A percentile compares a stretch with the other conserved stretches of the same genome.
Evolutionary conservation across 2,113 vertebrate species (phyloP).

Genomic region (Neofelis nebulosa): DNA sequence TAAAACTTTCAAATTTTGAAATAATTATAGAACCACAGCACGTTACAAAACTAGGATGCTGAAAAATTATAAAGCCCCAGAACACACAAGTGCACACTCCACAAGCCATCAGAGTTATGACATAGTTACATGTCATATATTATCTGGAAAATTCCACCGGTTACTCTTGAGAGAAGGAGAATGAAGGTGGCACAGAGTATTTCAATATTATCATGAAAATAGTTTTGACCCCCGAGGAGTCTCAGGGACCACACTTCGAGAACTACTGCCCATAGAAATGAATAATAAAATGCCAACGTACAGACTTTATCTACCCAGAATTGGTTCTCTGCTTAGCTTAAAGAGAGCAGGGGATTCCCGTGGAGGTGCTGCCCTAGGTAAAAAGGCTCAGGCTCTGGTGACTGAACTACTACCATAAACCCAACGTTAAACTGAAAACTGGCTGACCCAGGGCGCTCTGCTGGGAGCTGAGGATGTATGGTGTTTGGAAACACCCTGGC

Average conservation of each 20-base stretch:
- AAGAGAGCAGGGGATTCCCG: neutral
- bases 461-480: neutral
- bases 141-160: neutral
- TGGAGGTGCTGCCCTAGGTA: neutral
- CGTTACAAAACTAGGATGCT: neutral
- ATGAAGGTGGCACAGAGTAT: neutral
- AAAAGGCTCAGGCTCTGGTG: neutral
- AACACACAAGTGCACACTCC: neutral
- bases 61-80: neutral
- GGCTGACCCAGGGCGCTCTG: neutral
- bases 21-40: neutral
- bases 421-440: neutral
- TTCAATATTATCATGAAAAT: neutral
- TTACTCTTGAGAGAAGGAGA: neutral
- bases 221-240: neutral
- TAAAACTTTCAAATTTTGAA: constrained; percentile 33
- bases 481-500: neutral
- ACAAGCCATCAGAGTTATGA: neutral
- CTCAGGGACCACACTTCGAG: neutral
- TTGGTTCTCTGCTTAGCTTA: neutral
- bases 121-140: accelerated
- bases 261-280: neutral
- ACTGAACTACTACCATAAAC: constrained; percentile 30
- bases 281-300: neutral
- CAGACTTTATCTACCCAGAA: neutral